Evolutionary conservation across 2,113 vertebrate species (phyloP).

Genomic region (Mormyrus lacerda): DNA sequence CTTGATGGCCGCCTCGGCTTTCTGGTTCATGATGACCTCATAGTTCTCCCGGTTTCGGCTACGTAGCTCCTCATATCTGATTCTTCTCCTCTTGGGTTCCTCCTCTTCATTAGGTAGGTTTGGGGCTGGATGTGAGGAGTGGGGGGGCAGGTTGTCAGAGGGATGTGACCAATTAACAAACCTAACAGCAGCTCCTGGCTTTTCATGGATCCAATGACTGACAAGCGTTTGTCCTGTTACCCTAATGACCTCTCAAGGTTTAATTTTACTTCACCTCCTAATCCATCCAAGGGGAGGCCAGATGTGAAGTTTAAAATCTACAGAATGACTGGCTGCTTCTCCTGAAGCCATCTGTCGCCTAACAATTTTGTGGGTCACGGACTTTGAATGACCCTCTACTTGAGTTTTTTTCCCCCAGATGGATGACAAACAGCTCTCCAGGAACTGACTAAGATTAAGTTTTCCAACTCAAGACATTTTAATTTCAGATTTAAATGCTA

Average conservation of each 20-base stretch:
- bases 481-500: background rate
- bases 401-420: background rate
- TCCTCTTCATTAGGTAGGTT: slow-evolving; percentile 49
- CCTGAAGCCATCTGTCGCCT: background rate
- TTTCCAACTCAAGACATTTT: background rate
- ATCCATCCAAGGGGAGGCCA: background rate
- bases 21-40: slow-evolving; percentile 62
- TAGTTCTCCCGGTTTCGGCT: slow-evolving; percentile 66
- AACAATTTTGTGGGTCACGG: background rate
- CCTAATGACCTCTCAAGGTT: background rate
- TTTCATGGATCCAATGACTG: background rate
- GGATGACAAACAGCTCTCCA: background rate
- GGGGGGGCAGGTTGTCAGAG: background rate
- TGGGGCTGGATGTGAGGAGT: slow-evolving; percentile 32
- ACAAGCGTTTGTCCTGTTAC: background rate
- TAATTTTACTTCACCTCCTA: background rate
- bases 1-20: slow-evolving; percentile 51
- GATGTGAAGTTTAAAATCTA: background rate
- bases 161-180: background rate
- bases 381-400: background rate
- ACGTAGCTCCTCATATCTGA: slow-evolving; percentile 61
- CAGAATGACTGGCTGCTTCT: background rate
- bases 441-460: background rate
- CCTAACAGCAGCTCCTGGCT: background rate
- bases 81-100: slow-evolving; percentile 50